Conservation (phyloP, 2,113 vertebrate genomes). For the Psettodes erumei region DNA sequence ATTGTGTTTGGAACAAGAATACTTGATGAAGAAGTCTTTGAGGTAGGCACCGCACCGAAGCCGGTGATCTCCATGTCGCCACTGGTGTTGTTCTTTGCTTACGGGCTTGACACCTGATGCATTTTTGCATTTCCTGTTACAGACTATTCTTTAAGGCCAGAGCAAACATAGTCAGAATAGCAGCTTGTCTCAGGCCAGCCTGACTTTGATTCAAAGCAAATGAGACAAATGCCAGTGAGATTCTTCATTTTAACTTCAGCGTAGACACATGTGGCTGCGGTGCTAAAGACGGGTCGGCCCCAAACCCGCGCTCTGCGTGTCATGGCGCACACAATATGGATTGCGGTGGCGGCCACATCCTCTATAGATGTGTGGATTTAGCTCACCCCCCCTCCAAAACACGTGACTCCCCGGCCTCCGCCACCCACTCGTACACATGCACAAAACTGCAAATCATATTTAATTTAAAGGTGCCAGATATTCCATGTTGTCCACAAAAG, state of each 20-base stretch:
- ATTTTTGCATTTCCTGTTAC: background rate
- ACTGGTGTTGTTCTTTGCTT: background rate
- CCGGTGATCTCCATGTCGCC: background rate
- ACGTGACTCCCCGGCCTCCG: constrained; percentile 1
- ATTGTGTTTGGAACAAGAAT: constrained; percentile 97
- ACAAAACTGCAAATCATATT: constrained; percentile 45
- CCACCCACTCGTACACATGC: constrained; percentile 22
- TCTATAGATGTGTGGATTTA: constrained; percentile 24
- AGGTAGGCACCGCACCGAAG: constrained; percentile 82
- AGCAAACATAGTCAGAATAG: background rate
- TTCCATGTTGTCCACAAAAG: constrained; percentile 39
- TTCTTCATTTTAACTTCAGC: background rate
- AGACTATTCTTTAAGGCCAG: background rate
- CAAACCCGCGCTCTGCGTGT: background rate
- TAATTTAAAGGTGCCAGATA: constrained; percentile 52
- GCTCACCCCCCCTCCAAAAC: constrained; percentile 18
- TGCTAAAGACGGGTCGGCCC: constrained; percentile 18
- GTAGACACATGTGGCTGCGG: constrained; percentile 40
- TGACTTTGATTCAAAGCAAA: constrained; percentile 31
- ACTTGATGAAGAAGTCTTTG: constrained; percentile 97
- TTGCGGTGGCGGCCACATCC: constrained; percentile 42
- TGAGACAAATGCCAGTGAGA: constrained; percentile 1
- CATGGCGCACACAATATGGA: background rate
- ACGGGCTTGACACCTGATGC: background rate
- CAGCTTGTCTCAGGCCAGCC: background rate